Evolutionary conservation across 2,797 vertebrate genomes (phyloP).

Genomic region (Cichlasoma orientale): DNA sequence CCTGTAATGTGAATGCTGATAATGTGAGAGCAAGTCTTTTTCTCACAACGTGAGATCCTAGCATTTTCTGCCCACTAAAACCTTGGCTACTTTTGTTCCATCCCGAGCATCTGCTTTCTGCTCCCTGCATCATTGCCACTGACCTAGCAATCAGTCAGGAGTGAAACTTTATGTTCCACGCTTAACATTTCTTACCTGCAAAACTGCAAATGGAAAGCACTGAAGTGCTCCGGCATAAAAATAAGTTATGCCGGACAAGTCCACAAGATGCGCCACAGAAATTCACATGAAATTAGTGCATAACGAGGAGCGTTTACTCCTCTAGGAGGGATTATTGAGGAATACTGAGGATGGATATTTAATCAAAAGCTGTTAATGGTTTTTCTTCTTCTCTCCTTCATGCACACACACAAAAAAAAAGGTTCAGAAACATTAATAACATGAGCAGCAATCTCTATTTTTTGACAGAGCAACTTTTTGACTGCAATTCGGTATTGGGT

Average conservation of each 20-base stretch:
- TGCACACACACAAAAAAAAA: not conserved
- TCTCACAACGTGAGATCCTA: constrained; percentile 45
- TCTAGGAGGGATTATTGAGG: not conserved
- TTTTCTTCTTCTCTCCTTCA: not conserved
- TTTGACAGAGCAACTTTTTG: constrained; percentile 47
- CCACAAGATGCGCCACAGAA: not conserved
- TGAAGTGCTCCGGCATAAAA: constrained; percentile 1
- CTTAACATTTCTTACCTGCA: constrained; percentile 45
- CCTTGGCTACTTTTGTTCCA: constrained; percentile 32
- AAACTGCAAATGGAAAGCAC: constrained; percentile 34
- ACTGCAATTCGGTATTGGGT: constrained; percentile 32
- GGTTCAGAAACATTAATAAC: not conserved
- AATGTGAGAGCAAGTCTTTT: constrained; percentile 70
- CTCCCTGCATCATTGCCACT: constrained; percentile 41
- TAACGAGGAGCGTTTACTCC: constrained; percentile 8
- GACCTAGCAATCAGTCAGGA: constrained; percentile 57
- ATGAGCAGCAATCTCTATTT: constrained; percentile 20
- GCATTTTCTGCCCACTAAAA: constrained; percentile 63
- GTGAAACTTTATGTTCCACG: constrained; percentile 56
- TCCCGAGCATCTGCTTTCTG: constrained; percentile 56
- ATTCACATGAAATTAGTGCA: not conserved
- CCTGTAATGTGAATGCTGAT: constrained; percentile 81
- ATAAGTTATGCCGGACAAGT: constrained; percentile 19
- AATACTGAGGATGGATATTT: constrained; percentile 11
- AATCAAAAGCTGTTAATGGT: not conserved